Base-by-base conservation (phyloP, 30 jellyfish, hydroid and myxozoan genomes). In the Pelagia noctiluca region DNA sequence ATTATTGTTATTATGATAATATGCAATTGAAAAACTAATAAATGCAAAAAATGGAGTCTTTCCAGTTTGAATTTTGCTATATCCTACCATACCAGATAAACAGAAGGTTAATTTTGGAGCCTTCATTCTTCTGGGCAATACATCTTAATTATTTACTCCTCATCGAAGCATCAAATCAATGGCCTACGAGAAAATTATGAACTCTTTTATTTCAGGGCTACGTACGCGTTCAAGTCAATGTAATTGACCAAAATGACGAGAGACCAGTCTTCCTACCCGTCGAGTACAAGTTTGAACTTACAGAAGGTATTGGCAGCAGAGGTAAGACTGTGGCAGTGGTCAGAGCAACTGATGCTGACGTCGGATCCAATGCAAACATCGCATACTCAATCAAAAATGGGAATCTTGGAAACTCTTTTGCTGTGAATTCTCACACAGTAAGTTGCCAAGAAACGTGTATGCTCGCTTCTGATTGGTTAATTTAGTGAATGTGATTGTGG, bases 261-360 rank as follows among this genome's bases (percentile, higher is more conserved):
- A 50, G 35, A 26, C 98, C 98, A 35, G 79, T 71, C 22, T 92
- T 92, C 84, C 4, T 21, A 1, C 85, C 92, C 2, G n/a, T 63
- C 19, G 35, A 22, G 4, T 86, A 84, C 36, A 64, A 35, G n/a
- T 78, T 80, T 57, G 96, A 78, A 50, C 35, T 54, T 12, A 61
- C 82, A 8, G 90, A 75, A 48, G 97, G 92, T 30, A 63, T 49
- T 28, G 85, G 85, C 18, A 71, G 84, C 60, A 66, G 64, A 29
- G 93, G 81, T 1, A 25, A 54, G 24, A 64, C 79, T 37, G 46
- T 92, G 57, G 97, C 98, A 7, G 62, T 49, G 35, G 95, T 87
- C 18, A 63, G 26, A 30, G 98, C 97, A 0, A 85, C 97, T 28
- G 98, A 92, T 73, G 48, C 29, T 10, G 98, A 92, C 50, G 86